Percentiles rank a stretch among this genome's conserved stretches.
These are phyloP conservation scores for Melanargia galathea DNA, from an alignment of 2,888 invertebrate genomes.

Conservation along the genomic window DNA sequence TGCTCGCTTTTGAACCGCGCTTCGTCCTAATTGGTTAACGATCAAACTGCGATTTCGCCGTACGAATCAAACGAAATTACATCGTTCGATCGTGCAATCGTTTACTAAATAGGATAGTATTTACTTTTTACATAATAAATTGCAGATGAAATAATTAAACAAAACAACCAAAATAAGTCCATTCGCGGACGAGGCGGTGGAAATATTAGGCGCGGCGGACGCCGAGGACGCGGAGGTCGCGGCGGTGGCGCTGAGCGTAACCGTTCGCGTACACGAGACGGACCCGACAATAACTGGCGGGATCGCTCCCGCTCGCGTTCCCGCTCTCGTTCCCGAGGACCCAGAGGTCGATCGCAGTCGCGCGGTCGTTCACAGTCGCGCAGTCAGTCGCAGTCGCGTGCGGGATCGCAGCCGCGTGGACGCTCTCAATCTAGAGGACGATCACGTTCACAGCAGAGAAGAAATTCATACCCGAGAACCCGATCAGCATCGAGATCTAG, in stretches of 20 bases:
- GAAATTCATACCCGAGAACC: conserved; percentile 57
- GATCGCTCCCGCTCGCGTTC: conserved; percentile 45
- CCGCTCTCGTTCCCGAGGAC: conserved; percentile 38
- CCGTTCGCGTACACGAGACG: conserved; percentile 45
- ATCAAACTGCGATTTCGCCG: conserved; percentile 35
- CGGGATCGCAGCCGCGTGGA: conserved; percentile 35
- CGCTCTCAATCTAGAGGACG: conserved; percentile 48
- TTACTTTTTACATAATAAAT: no score
- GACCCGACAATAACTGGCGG: conserved; percentile 35
- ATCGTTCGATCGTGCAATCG: no score
- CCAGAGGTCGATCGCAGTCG: conserved; percentile 32
- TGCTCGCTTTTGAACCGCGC: no score
- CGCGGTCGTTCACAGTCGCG: conserved; percentile 49
- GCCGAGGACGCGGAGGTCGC: conserved; percentile 46
- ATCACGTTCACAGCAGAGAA: conserved; percentile 47
- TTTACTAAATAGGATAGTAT: no score
- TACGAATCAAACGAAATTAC: no score
- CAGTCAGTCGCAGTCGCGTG: conserved; percentile 53
- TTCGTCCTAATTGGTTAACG: no score
- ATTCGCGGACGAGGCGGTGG: conserved; percentile 63
- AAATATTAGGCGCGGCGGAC: conserved; percentile 47
- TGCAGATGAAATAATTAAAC: conserved; percentile 73
- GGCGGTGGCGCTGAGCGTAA: conserved; percentile 54
- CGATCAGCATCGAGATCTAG: conserved; percentile 67
- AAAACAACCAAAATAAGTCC: conserved; percentile 63